A percentile compares a stretch with the other conserved stretches of the same genome.
Evolutionary conservation across 1,140 invertebrate genomes (phyloP).

Genomic region (Drosophila albomicans): DNA sequence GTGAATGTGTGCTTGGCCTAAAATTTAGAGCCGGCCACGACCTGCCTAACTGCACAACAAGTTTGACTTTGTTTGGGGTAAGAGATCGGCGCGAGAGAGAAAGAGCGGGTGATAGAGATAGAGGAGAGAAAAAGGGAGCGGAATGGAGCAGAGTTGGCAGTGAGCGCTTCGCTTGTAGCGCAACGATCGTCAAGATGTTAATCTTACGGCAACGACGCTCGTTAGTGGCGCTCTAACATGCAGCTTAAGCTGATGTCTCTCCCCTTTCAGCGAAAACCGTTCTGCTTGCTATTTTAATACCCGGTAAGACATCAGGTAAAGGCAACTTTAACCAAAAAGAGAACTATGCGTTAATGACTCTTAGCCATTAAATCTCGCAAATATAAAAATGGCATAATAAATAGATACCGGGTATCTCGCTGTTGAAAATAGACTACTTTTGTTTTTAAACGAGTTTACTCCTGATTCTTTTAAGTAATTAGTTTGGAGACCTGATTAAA

Average conservation of each 20-base stretch:
- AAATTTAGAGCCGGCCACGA: slow-evolving; percentile 68
- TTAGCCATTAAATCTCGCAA: too few species aligned
- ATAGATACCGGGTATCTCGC: neutral
- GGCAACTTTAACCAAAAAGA: too few species aligned
- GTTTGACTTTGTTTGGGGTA: slow-evolving; percentile 23
- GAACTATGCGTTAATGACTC: neutral
- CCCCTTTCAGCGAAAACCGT: neutral
- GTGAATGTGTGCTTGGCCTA: slow-evolving; percentile 60
- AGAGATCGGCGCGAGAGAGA: slow-evolving; percentile 1
- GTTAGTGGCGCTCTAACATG: slow-evolving; percentile 50
- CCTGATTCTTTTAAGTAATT: slow-evolving; percentile 24
- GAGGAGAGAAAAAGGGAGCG: neutral
- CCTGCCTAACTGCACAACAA: slow-evolving; percentile 79
- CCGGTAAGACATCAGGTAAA: neutral
- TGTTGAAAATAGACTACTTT: neutral
- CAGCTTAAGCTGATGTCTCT: slow-evolving; percentile 5
- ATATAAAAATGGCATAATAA: too few species aligned
- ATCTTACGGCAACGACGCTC: slow-evolving; percentile 42
- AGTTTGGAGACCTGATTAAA: slow-evolving; percentile 35
- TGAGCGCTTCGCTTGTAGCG: slow-evolving; percentile 19
- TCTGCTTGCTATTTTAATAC: neutral
- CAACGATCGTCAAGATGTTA: slow-evolving; percentile 50
- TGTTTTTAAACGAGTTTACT: neutral
- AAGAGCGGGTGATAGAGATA: neutral
- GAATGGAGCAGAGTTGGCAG: neutral